A percentile compares a stretch with the other conserved stretches of the same genome.
These are phyloP conservation scores for Tinamus guttatus DNA, from an alignment of 2,113 vertebrate species.

Conservation along the genomic window DNA sequence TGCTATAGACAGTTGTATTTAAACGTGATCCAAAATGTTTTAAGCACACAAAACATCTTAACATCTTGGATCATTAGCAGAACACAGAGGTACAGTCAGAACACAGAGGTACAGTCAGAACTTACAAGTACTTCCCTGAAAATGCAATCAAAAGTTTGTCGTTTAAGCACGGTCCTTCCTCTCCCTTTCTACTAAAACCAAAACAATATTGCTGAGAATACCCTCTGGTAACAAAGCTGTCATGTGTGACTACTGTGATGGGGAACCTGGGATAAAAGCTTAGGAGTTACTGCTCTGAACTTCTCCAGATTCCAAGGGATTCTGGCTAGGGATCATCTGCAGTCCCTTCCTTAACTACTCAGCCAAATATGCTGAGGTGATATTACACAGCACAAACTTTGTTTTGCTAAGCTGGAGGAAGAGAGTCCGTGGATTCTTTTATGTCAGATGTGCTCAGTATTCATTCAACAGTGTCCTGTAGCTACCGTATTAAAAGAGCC, in stretches of 20 bases:
- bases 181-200: not conserved
- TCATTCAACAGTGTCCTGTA: not conserved
- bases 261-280: not conserved
- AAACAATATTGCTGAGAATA: not conserved
- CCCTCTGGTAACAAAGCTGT: not conserved
- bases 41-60: not conserved
- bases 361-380: constrained; percentile 24
- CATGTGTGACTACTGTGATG: not conserved
- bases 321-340: constrained; percentile 35
- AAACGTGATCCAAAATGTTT: constrained; percentile 29
- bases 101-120: not conserved
- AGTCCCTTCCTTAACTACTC: constrained; percentile 71
- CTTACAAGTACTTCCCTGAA: not conserved
- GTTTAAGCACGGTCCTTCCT: not conserved
- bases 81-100: not conserved
- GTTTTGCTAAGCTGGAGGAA: constrained; percentile 14
- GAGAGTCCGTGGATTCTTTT: not conserved
- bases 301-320: not conserved
- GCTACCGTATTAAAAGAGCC: not conserved
- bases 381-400: constrained; percentile 24
- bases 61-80: not conserved
- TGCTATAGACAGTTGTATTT: constrained; percentile 70
- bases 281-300: not conserved
- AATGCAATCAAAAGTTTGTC: not conserved
- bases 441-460: not conserved